A percentile compares a stretch with the other conserved stretches of the same genome.
phyloP scores from a whole-genome alignment of 2,888 invertebrate genomes.

The Podotricha telesiphe region DNA sequence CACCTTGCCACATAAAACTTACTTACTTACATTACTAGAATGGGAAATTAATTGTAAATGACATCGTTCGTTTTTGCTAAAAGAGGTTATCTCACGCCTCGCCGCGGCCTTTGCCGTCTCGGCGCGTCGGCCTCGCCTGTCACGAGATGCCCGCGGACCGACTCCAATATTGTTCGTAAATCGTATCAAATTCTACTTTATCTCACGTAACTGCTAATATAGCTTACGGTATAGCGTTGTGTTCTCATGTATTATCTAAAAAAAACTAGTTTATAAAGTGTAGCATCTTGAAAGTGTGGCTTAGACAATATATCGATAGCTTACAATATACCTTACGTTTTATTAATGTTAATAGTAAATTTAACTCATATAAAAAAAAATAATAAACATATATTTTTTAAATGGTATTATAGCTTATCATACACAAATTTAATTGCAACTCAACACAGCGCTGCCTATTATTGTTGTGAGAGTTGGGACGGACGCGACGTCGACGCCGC shows the following conservation, averaged over 20 bases:
- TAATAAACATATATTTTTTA: neutral
- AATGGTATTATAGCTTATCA: neutral
- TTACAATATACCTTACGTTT: too few species aligned
- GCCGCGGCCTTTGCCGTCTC: conserved; percentile 32
- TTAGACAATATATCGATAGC: neutral
- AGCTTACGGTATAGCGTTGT: neutral
- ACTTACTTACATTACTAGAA: neutral
- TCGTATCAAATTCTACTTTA: conserved; percentile 1
- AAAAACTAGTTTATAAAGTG: neutral
- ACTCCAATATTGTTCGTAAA: neutral
- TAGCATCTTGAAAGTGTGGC: neutral
- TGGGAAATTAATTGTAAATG: neutral
- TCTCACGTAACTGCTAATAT: neutral
- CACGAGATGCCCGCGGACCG: conserved; percentile 13
- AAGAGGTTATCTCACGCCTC: conserved; percentile 28
- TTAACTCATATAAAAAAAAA: too few species aligned
- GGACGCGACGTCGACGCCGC: neutral
- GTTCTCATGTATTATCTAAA: neutral
- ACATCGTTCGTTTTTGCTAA: conserved; percentile 22
- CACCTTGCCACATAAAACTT: neutral
- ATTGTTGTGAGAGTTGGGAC: conserved; percentile 3
- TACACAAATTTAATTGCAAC: conserved; percentile 9
- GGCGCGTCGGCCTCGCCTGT: conserved; percentile 28
- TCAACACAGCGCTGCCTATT: conserved; percentile 16
- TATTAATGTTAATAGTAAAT: too few species aligned